These are phyloP conservation scores for Cotesia typhae DNA, from an alignment of 1,140 invertebrate species.

Conservation along the genomic window DNA sequence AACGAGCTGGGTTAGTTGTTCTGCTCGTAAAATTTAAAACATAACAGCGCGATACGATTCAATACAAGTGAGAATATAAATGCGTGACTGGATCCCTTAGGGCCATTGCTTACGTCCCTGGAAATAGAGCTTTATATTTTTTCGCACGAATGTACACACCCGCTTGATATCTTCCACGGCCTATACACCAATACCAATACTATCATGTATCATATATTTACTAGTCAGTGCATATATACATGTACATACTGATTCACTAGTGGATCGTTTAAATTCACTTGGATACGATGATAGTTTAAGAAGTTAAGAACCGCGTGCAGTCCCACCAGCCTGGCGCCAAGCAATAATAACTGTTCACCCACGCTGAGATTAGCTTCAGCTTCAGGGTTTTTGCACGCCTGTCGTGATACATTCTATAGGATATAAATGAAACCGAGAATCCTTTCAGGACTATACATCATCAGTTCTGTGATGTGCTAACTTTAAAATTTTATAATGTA, in stretches of 20 bases:
- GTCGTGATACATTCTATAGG: not conserved
- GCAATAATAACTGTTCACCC: conserved; percentile 59
- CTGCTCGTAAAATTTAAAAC: conserved; percentile 33
- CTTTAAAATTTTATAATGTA: not conserved
- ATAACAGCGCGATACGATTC: conserved; percentile 16
- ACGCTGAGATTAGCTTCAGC: conserved; percentile 41
- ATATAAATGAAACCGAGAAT: not conserved
- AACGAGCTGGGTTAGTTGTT: conserved; percentile 10
- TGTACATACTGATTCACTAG: not conserved
- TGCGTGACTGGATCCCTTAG: conserved; percentile 23
- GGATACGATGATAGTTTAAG: conserved; percentile 3
- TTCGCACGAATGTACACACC: conserved; percentile 39
- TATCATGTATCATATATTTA: too few relatives aligned
- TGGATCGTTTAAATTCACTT: conserved; percentile 27
- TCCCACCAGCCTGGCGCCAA: conserved; percentile 51
- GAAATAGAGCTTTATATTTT: conserved; percentile 40
- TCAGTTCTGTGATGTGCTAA: too few relatives aligned
- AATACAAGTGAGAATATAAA: not conserved
- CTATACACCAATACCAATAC: not conserved
- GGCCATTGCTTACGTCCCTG: conserved; percentile 32
- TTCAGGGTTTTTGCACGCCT: conserved; percentile 32
- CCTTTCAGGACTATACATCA: not conserved
- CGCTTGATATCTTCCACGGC: not conserved
- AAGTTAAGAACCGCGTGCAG: conserved; percentile 9
- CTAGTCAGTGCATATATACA: too few relatives aligned